Evolutionary conservation across 30 jellyfish, hydroid and myxozoan genomes (phyloP), one percentile per base, ranked within the genome.

Genomic region (Mastigias papua): DNA sequence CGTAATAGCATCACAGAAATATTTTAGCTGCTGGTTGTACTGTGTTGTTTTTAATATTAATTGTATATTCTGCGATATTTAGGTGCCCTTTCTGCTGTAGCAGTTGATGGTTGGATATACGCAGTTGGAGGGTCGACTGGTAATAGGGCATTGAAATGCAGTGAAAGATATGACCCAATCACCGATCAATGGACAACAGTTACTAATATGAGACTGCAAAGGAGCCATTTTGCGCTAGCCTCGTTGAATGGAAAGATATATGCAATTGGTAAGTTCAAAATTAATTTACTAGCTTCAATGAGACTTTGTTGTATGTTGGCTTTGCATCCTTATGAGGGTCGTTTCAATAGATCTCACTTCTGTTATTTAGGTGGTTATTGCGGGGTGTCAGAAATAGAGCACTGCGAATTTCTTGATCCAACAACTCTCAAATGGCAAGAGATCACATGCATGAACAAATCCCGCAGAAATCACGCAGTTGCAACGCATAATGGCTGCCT

Each of bases 401-500:
- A 92, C 72, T 92, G 98, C 48, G 98, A 92, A 54, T 82, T 42
- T 69, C 77, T 72, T 51, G 98, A 92, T 57, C 98, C 98, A 11
- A 79, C 69, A 27, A 32, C 88, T 2, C 37, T 91, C 7, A 57
- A 73, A 72, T 92, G 98, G 98, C 77, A 35, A 23, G 94, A 86
- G 48, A 79, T 86, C 61, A 92, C 96, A 27, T 91, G 98, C 34
- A 69, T 92, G 98, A 92, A 85, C 58, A 92, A 86, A 63, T 92
- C 98, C 58, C 96, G 98, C 76, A 92, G 92, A 90, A 81, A 85
- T 73, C 98, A 92, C 90, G 87, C 93, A 29, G 96, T 92, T 34
- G 94, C 80, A 33, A 30, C 96, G 37, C 78, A 81, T 57, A 74
- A 79, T 26, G 90, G 69, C 37, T 77, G 98, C 64, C 78, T 92